Evolutionary conservation across 2,888 invertebrate genomes (phyloP).

Genomic region (Cinara cedri): DNA sequence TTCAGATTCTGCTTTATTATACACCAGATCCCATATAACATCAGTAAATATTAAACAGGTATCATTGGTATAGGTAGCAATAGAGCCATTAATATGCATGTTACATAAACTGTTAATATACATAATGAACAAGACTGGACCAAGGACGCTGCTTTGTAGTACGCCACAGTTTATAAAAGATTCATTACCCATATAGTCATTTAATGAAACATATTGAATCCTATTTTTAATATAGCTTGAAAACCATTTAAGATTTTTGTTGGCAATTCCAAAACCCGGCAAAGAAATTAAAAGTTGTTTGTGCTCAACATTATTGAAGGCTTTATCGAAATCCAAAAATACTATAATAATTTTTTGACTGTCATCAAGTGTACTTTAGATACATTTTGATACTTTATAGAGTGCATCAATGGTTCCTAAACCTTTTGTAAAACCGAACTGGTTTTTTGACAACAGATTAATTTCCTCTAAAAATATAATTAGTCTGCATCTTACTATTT

Average conservation of each 20-base stretch:
- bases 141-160: too few species aligned
- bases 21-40: too few species aligned
- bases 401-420: conserved; percentile 1
- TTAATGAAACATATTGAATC: background rate
- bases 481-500: too few species aligned
- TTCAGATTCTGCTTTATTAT: background rate
- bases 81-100: background rate
- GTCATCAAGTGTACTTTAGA: conserved; percentile 10
- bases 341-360: background rate
- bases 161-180: too few species aligned
- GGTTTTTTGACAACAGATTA: background rate
- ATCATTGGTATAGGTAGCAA: background rate
- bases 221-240: too few species aligned
- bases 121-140: background rate
- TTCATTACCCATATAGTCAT: conserved; percentile 1
- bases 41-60: background rate
- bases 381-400: background rate
- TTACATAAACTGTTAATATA: conserved; percentile 23
- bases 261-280: too few species aligned
- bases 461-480: background rate
- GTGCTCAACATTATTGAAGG: background rate
- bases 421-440: background rate
- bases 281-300: too few species aligned
- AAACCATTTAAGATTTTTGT: too few species aligned
- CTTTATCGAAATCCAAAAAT: background rate